These are phyloP conservation scores for Bombycilla garrulus DNA, from an alignment of 2,113 vertebrate genomes.

Conservation along the genomic window DNA sequence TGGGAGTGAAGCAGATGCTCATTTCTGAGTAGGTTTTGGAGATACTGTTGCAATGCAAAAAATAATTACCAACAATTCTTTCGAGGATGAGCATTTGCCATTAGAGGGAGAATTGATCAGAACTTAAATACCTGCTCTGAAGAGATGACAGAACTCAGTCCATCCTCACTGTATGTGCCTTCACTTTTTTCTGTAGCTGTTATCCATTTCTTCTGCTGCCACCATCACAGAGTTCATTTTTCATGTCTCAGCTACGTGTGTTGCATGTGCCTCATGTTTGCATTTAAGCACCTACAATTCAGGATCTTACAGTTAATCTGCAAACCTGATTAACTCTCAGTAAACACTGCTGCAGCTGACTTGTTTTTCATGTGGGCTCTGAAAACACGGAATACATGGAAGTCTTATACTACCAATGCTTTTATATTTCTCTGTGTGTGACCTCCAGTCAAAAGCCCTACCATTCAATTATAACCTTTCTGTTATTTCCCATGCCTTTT, in stretches of 20 bases:
- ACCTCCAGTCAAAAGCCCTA: neutral
- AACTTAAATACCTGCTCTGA: neutral
- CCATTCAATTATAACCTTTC: neutral
- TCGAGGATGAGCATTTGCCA: neutral
- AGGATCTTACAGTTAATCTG: constrained; percentile 12
- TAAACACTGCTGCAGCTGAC: neutral
- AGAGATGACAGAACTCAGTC: neutral
- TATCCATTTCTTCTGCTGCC: neutral
- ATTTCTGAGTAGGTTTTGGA: neutral
- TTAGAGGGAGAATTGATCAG: neutral
- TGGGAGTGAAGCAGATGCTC: neutral
- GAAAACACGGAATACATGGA: neutral
- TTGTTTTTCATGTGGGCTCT: neutral
- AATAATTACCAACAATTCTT: neutral
- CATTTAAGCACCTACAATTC: neutral
- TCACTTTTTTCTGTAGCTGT: neutral
- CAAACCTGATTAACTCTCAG: constrained; percentile 15
- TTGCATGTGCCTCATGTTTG: neutral
- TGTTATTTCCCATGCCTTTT: neutral
- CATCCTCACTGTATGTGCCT: rapidly evolving
- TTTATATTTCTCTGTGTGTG: neutral
- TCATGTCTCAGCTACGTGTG: neutral
- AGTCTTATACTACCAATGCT: neutral
- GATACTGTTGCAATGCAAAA: neutral
- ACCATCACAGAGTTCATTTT: neutral